phyloP scores from a whole-genome alignment of 2,888 invertebrate species.

The Allophyes oxyacanthae region DNA sequence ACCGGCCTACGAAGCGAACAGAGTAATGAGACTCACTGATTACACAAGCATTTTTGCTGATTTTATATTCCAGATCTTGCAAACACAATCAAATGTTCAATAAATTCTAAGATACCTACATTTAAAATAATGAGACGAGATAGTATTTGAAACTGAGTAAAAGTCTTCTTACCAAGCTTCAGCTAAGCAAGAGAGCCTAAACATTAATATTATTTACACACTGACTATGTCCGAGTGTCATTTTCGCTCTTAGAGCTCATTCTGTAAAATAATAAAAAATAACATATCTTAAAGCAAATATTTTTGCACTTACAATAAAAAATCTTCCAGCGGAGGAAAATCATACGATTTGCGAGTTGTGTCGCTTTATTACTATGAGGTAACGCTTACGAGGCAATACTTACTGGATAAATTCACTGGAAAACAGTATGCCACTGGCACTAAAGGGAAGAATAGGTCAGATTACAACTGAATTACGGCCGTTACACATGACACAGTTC shows the following conservation, averaged over 20 bases:
- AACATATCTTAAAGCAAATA: neutral
- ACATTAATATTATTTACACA: neutral
- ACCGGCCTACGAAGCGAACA: neutral
- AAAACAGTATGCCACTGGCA: conserved; percentile 4
- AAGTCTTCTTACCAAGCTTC: neutral
- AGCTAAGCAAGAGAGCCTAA: conserved; percentile 3
- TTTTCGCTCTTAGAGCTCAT: conserved; percentile 11
- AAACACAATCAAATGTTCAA: conserved; percentile 3
- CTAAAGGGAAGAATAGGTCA: conserved; percentile 4
- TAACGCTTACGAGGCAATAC: neutral
- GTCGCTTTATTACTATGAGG: neutral
- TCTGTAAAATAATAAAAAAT: conserved; percentile 6
- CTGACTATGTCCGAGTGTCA: conserved; percentile 3
- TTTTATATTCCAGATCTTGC: conserved; percentile 16
- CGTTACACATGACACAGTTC: no score
- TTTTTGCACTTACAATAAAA: neutral
- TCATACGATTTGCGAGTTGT: neutral
- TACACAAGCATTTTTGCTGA: conserved; percentile 2
- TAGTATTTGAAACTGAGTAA: neutral
- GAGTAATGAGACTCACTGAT: neutral
- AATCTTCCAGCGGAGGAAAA: neutral
- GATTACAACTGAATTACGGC: neutral
- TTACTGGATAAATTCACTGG: neutral
- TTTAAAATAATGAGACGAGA: neutral
- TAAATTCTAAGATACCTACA: neutral